phyloP scores from a whole-genome alignment of 37 sponge, comb jelly and placozoan genomes.

The Halichondria panicea region DNA sequence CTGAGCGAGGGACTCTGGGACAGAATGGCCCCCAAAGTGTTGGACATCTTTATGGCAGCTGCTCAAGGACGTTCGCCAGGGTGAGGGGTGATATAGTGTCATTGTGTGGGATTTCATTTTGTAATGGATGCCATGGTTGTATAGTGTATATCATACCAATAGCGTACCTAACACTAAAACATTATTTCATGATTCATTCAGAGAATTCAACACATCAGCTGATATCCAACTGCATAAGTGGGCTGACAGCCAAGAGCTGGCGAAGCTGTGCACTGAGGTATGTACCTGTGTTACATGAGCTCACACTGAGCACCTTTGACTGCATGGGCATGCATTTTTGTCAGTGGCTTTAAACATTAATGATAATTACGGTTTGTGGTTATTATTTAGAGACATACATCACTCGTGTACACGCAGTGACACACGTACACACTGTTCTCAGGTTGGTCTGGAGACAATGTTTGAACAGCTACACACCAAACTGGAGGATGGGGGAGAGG shows the following conservation, averaged over 20 bases:
- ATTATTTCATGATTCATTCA: no score
- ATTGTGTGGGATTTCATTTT: neutral
- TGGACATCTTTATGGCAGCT: slow-evolving; percentile 81
- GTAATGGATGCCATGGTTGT: no score
- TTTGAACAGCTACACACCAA: slow-evolving; percentile 72
- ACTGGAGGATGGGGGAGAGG: slow-evolving; percentile 47
- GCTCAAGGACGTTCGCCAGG: slow-evolving; percentile 68
- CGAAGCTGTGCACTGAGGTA: slow-evolving; percentile 65
- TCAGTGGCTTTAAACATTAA: neutral
- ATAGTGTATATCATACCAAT: no score
- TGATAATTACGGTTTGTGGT: neutral
- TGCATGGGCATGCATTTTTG: neutral
- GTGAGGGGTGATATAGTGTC: slow-evolving; percentile 28
- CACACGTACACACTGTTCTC: neutral
- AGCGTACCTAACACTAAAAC: no score
- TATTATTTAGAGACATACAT: neutral
- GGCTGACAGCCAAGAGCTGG: slow-evolving; percentile 79
- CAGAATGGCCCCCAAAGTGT: slow-evolving; percentile 63
- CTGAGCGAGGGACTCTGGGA: slow-evolving; percentile 78
- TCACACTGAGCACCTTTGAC: neutral
- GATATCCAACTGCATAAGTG: slow-evolving; percentile 91
- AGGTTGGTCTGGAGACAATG: slow-evolving; percentile 79
- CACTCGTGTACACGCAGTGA: no score
- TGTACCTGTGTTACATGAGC: neutral
- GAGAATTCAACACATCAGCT: slow-evolving; percentile 77